Evolutionary conservation across 1,140 invertebrate species (phyloP).

Genomic region (Harpegnathos saltator): DNA sequence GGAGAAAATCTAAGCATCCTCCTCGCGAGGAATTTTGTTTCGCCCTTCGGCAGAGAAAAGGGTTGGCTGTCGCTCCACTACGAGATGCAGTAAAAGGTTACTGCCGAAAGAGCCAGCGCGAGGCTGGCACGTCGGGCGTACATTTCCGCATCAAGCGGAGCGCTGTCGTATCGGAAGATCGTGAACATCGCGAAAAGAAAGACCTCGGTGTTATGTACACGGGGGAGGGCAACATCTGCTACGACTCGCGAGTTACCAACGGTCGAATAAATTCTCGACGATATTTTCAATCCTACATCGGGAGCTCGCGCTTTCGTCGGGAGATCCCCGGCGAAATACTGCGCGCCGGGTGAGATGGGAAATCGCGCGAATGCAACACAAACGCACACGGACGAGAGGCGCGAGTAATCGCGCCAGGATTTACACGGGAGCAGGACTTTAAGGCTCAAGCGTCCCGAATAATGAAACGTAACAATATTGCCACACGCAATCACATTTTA

Average conservation of each 20-base stretch:
- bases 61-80: constrained; percentile 21
- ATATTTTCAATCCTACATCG: constrained; percentile 53
- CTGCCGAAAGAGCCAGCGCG: constrained; percentile 6
- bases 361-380: constrained; percentile 35
- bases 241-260: constrained; percentile 47
- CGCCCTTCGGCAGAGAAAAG: neutral
- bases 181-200: constrained; percentile 40
- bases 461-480: neutral
- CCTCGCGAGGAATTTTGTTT: constrained; percentile 28
- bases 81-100: constrained; percentile 35
- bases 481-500: constrained; percentile 9
- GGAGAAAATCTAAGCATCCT: constrained; percentile 50
- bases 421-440: constrained; percentile 48
- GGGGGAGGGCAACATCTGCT: constrained; percentile 30
- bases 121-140: constrained; percentile 26
- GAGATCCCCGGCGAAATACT: constrained; percentile 1
- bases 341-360: neutral
- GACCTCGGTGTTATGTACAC: constrained; percentile 33
- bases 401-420: constrained; percentile 26
- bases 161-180: constrained; percentile 41
- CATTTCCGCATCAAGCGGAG: constrained; percentile 38
- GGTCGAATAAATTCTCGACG: constrained; percentile 55
- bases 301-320: constrained; percentile 3
- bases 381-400: constrained; percentile 3
- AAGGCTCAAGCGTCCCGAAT: constrained; percentile 20